Conservation (phyloP, 1,140 invertebrate species). For the Macrostomum lignano region DNA sequence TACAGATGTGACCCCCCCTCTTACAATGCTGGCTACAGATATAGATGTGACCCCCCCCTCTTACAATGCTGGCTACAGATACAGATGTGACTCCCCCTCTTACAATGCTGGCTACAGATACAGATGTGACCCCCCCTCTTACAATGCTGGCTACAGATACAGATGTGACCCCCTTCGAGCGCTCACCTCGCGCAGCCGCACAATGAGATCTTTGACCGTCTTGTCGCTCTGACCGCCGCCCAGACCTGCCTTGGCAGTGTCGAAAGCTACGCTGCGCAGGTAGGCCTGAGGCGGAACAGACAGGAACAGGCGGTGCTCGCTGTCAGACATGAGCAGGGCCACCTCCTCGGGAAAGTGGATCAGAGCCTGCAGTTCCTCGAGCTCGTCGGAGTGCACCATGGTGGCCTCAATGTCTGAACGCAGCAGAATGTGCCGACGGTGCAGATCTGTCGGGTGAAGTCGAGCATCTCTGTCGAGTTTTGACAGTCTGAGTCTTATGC, state of each 20-base stretch:
- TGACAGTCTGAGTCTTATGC: too few relatives aligned
- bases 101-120: too few relatives aligned
- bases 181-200: not conserved
- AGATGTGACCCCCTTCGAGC: not conserved
- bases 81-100: too few relatives aligned
- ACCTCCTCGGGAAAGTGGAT: constrained; percentile 81
- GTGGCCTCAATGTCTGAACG: constrained; percentile 10
- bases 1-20: too few relatives aligned
- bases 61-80: too few relatives aligned
- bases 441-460: too few relatives aligned
- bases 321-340: constrained; percentile 48
- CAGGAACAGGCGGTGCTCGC: constrained; percentile 61
- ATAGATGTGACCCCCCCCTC: too few relatives aligned
- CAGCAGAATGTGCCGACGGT: constrained; percentile 14
- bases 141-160: too few relatives aligned
- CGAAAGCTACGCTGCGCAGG: constrained; percentile 52
- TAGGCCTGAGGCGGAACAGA: constrained; percentile 53
- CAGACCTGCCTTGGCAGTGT: too few relatives aligned
- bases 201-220: not conserved
- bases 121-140: too few relatives aligned
- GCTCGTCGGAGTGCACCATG: constrained; percentile 39
- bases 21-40: too few relatives aligned
- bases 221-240: not conserved
- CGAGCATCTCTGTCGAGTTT: too few relatives aligned
- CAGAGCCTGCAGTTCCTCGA: constrained; percentile 52